Evolutionary conservation across 2,888 invertebrate genomes (phyloP), one percentile per base, ranked within the genome.

Genomic region (Acanthococcus lagerstroemiae): DNA sequence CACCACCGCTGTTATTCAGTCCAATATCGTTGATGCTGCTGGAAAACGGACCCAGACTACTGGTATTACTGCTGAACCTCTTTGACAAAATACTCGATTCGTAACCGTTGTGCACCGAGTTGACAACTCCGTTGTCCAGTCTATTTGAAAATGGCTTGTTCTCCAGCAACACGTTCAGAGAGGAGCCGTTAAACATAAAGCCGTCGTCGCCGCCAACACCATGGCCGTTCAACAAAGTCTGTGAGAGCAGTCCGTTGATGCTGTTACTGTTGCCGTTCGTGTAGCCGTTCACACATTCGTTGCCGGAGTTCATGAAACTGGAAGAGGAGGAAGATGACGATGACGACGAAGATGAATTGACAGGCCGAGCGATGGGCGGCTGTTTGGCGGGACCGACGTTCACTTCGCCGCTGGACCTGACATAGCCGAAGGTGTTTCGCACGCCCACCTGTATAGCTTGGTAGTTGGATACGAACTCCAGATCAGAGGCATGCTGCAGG

Each of bases 381-480:
- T 93, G 92, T 74, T 92, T 93, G 70, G 81, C 81, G 2, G 84
- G 86, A 17, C 85, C 85, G 55, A 84, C 80, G 27, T 77, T 75
- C 69, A 83, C 80, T 74, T 89, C 89, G 60, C 86, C 84, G 73
- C 86, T 90, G 67, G 93, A 90, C 58, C 95, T 83, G 56, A 96
- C 90, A 74, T 95, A 96, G 48, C 96, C 96, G 76, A 95, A 95
- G 7, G 95, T 95, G 79, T 95, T 95, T 70, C 92, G 83, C 4
- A 95, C 92, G 44, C 92, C 92, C 37, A 91, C 90, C 79, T 95
- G 95, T 72, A 96, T 95, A 5, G 95, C 95, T 77, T 95, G 94
- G 77, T 93, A 95, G 77, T 96, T 96, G 68, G 95, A 94, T 67
- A 96, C 91, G 76, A 96, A 96, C 78, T 95, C 95, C 69, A 96